phyloP scores from a whole-genome alignment of 1,140 invertebrate genomes.

The Triops cancriformis region DNA sequence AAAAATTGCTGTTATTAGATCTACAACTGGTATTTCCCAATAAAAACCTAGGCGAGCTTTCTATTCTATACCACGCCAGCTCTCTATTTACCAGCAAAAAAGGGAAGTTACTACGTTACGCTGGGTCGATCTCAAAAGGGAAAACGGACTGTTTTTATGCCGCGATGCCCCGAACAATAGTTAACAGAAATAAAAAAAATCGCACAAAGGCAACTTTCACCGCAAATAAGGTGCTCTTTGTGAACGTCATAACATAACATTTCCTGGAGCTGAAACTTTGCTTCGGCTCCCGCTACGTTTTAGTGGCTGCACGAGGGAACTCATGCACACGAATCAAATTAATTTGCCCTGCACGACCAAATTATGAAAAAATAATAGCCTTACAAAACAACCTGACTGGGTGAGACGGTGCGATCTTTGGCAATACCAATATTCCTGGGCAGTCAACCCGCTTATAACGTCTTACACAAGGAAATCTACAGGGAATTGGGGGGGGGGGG shows the following conservation, averaged over 20 bases:
- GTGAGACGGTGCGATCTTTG: no score
- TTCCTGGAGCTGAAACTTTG: constrained; percentile 9
- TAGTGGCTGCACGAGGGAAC: not conserved
- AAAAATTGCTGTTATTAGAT: not conserved
- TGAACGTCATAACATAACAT: not conserved
- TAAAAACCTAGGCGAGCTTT: not conserved
- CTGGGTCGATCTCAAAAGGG: not conserved
- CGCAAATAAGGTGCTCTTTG: not conserved
- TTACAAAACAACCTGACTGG: not conserved
- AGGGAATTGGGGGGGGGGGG: no score
- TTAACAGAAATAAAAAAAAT: not conserved
- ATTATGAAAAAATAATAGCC: not conserved
- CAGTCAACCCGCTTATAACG: no score
- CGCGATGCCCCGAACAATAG: not conserved
- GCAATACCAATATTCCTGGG: no score
- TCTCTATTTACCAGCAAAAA: no score
- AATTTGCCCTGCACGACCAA: not conserved
- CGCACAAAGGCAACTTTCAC: not conserved
- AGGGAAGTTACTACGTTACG: not conserved
- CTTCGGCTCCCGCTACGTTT: not conserved
- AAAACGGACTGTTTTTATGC: constrained; percentile 3
- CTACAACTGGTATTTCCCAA: not conserved
- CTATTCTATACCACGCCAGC: no score
- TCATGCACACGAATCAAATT: not conserved
- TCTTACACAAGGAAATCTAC: no score